phyloP scores from a whole-genome alignment of 2,888 invertebrate species.

The Embidobia sp. region DNA sequence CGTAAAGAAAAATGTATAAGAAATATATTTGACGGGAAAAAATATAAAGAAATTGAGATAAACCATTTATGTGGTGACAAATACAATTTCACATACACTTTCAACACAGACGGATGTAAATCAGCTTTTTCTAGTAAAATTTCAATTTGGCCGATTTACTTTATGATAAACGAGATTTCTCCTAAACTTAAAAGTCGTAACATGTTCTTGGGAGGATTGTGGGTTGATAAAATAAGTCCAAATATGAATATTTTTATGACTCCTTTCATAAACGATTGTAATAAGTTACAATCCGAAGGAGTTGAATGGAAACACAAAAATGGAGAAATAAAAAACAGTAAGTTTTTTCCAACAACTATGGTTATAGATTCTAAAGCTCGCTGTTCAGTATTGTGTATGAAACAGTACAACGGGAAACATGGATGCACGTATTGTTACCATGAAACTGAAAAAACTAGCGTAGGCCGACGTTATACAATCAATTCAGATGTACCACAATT shows the following conservation, averaged over 20 bases:
- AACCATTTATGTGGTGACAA: neutral
- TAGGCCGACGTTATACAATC: conserved; percentile 2
- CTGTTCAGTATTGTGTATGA: conserved; percentile 16
- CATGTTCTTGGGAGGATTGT: conserved; percentile 3
- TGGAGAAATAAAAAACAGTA: conserved; percentile 6
- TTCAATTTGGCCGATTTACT: conserved; percentile 27
- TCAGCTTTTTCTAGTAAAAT: conserved; percentile 24
- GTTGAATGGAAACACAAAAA: conserved; percentile 7
- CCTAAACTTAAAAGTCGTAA: neutral
- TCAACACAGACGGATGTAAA: conserved; percentile 27
- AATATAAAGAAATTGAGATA: neutral
- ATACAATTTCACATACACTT: conserved; percentile 21
- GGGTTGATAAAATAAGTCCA: conserved; percentile 37
- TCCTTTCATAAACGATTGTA: conserved; percentile 15
- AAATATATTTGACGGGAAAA: conserved; percentile 8
- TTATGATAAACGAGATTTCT: conserved; percentile 8
- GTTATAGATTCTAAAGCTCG: conserved; percentile 37
- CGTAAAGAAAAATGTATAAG: neutral
- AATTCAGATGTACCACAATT: neutral
- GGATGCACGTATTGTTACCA: conserved; percentile 23
- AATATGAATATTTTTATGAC: conserved; percentile 31
- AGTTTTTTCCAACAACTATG: conserved; percentile 5
- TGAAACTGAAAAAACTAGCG: neutral
- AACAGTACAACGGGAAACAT: conserved; percentile 27
- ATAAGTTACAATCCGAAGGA: conserved; percentile 13